A percentile compares a stretch with the other conserved stretches of the same genome.
Conservation (phyloP, 2,113 vertebrate species). For the Craseonycteris thonglongyai region DNA sequence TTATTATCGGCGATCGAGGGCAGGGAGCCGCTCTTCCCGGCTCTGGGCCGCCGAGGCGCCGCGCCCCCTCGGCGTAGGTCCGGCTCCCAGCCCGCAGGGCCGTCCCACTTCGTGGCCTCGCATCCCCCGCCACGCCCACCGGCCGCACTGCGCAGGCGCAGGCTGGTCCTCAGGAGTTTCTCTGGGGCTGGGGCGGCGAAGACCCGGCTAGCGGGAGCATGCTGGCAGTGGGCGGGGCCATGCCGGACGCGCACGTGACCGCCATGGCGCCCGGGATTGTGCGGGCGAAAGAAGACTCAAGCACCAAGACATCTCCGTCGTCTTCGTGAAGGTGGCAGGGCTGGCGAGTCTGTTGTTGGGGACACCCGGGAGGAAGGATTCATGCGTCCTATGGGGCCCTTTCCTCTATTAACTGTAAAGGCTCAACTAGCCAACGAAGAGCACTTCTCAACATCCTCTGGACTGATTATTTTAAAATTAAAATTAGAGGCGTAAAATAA, state of each 20-base stretch:
- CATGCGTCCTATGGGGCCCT: not conserved
- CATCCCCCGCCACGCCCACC: not conserved
- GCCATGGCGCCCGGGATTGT: not conserved
- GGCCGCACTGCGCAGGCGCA: slow-evolving; percentile 22
- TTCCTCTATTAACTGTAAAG: rapidly evolving
- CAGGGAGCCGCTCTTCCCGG: rapidly evolving
- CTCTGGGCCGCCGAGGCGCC: rapidly evolving
- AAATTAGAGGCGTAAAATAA: not conserved
- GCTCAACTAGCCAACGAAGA: not conserved
- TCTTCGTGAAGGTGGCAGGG: rapidly evolving
- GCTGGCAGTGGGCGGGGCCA: not conserved
- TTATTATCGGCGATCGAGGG: not conserved
- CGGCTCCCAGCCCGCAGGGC: rapidly evolving
- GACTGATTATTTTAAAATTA: not conserved
- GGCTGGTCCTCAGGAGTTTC: rapidly evolving
- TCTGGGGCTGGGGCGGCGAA: rapidly evolving
- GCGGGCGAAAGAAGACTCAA: not conserved
- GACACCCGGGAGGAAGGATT: rapidly evolving
- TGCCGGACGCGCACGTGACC: not conserved
- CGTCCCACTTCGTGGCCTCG: not conserved
- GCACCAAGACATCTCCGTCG: rapidly evolving
- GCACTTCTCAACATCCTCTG: not conserved
- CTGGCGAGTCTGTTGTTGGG: rapidly evolving
- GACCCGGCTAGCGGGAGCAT: rapidly evolving
- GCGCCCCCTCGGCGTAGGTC: not conserved